A percentile compares a stretch with the other conserved stretches of the same genome.
Evolutionary conservation across 2,888 invertebrate genomes (phyloP).

Genomic region (Cryptophagus acutangulus): DNA sequence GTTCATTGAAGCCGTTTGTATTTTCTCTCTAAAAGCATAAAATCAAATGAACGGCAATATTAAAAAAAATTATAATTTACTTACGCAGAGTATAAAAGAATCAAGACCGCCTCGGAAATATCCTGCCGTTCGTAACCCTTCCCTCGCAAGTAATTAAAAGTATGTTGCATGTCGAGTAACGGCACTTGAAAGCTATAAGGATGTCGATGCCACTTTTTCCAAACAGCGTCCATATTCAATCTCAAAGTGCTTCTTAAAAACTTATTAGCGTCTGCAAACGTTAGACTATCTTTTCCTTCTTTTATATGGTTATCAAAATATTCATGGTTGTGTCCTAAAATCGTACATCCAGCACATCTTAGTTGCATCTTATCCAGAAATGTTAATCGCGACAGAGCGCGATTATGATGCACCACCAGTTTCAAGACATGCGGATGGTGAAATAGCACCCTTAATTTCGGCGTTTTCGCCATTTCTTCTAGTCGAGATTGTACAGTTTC

Average conservation of each 20-base stretch:
- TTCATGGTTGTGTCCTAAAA: conserved; percentile 21
- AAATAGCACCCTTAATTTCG: conserved; percentile 58
- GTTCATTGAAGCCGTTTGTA: conserved; percentile 32
- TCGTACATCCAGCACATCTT: conserved; percentile 30
- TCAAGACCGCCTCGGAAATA: conserved; percentile 57
- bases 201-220: conserved; percentile 52
- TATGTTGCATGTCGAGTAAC: conserved; percentile 55
- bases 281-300: conserved; percentile 54
- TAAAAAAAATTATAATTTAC: conserved; percentile 22
- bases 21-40: conserved; percentile 35
- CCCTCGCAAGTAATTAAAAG: conserved; percentile 53
- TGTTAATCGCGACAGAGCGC: conserved; percentile 49
- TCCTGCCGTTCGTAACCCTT: conserved; percentile 51
- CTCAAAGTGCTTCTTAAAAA: conserved; percentile 46
- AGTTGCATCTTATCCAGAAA: conserved; percentile 51
- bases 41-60: conserved; percentile 5
- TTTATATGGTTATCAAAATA: conserved; percentile 47
- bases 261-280: conserved; percentile 46
- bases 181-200: conserved; percentile 62
- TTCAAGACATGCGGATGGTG: conserved; percentile 57
- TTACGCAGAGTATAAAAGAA: conserved; percentile 68
- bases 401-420: conserved; percentile 51
- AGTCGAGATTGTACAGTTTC: conserved; percentile 57
- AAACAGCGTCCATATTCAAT: conserved; percentile 35
- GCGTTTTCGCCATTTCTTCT: conserved; percentile 52